Percentiles rank a stretch among this genome's conserved stretches.
Conservation (phyloP, 2,113 vertebrate genomes). For the Illadopsis cleaveri region DNA sequence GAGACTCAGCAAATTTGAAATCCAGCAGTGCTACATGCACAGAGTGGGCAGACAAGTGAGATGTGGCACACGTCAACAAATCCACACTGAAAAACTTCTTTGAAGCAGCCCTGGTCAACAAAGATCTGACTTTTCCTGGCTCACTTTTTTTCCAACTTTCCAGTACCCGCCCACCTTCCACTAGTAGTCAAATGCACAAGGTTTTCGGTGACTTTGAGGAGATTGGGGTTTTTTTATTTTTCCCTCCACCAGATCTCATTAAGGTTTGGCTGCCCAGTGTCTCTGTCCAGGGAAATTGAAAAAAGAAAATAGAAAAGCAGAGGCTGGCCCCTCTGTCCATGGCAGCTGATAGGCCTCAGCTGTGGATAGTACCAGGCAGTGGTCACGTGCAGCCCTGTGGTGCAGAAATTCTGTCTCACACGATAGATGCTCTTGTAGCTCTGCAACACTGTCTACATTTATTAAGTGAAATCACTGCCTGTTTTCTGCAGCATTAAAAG, state of each 20-base stretch:
- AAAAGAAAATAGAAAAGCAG: neutral
- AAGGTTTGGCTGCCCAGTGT: neutral
- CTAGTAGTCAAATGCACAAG: neutral
- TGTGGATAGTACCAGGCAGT: neutral
- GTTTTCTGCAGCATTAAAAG: slow-evolving; percentile 35
- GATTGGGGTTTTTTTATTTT: neutral
- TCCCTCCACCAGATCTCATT: neutral
- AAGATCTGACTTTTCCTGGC: neutral
- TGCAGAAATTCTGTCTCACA: neutral
- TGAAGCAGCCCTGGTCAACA: neutral
- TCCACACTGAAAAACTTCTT: neutral
- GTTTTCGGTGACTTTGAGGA: neutral
- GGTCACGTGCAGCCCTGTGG: neutral
- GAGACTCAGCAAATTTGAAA: neutral
- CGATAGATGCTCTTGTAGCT: neutral
- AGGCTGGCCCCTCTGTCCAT: neutral
- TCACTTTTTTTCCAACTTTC: neutral
- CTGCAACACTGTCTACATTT: neutral
- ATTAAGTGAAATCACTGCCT: slow-evolving; percentile 15
- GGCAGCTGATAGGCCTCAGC: neutral
- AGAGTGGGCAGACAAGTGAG: neutral
- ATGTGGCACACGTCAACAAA: neutral
- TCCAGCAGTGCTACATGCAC: rapidly evolving
- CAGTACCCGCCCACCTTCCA: neutral
- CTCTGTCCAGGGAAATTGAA: neutral